Conservation (phyloP, 2,113 vertebrate species). For the Tympanuchus pallidicinctus region DNA sequence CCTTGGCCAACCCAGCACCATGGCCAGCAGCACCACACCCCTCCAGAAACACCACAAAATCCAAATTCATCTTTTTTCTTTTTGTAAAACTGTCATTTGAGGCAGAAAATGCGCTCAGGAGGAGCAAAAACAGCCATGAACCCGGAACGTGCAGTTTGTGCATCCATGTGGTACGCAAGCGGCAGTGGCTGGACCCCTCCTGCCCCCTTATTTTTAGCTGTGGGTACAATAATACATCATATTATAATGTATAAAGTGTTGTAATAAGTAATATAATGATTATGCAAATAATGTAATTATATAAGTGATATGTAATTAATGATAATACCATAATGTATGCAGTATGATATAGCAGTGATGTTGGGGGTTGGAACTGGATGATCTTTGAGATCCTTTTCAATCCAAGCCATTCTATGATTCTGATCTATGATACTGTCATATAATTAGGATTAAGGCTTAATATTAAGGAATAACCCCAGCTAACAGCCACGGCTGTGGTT, state of each 20-base stretch:
- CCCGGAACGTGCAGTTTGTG: fast-evolving
- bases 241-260: background rate
- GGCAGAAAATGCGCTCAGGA: background rate
- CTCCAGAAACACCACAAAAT: fast-evolving
- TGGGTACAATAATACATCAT: background rate
- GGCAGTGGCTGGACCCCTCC: background rate
- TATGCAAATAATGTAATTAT: conserved; percentile 17
- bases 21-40: background rate
- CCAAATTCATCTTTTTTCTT: background rate
- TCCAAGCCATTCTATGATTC: too few species aligned
- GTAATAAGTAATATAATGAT: background rate
- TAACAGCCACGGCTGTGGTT: background rate
- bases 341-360: background rate
- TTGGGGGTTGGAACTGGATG: too few species aligned
- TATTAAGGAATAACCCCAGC: background rate
- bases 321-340: background rate
- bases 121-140: fast-evolving
- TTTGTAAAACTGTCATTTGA: background rate
- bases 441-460: background rate
- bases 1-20: fast-evolving
- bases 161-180: fast-evolving
- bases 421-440: background rate
- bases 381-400: too few species aligned
- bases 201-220: background rate
- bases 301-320: background rate